Evolutionary conservation across 1,140 invertebrate species (phyloP), one percentile per base, ranked within the genome.

Genomic region (Drosophila willistoni): DNA sequence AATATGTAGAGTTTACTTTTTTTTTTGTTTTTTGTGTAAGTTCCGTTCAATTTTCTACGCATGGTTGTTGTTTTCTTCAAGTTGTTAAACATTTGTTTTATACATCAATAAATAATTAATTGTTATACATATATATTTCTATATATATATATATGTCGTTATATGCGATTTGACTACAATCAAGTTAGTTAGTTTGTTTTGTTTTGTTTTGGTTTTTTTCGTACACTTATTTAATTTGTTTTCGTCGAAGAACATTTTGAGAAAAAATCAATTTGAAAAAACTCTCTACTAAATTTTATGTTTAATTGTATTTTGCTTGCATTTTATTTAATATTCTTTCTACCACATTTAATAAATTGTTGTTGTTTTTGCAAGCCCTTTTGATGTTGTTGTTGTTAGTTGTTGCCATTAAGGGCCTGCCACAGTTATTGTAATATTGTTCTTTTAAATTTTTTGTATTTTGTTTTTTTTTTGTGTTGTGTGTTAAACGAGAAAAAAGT

Each of bases 341-440:
- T 90, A 90, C 87, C 87, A 90, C 83, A 67, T 87, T 85, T 77
- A 72, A 76, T 69, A 64, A 47, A 68, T 68, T 64, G 57, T 73
- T 78, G 65, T 74, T 76, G 22, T 62, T 69, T 69, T 74, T 55
- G 77, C 84, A 84, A 90, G 81, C 71, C 81, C 62, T 17, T 9
- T 36, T 34, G 77, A 56, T 84, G 73, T 73, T 89, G 60, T 69
- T 81, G 33, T 59, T 36, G 13, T 56, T 56, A 19, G 1, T 57
- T 57, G n/a, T 56, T 56, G 54, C 25, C 54, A 51, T 51, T 22
- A 5, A 9, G 84, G 74, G 68, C 81, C 69, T 44, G 69, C 87
- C 89, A 91, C 89, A 91, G 89, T 91, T 91, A 91, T 91, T 91
- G 89, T 91, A 91, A 91, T 91, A 90, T 90, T 90, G 87, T 64